phyloP scores from a whole-genome alignment of 2,888 invertebrate genomes.

The Lasioglossum lativentre region DNA sequence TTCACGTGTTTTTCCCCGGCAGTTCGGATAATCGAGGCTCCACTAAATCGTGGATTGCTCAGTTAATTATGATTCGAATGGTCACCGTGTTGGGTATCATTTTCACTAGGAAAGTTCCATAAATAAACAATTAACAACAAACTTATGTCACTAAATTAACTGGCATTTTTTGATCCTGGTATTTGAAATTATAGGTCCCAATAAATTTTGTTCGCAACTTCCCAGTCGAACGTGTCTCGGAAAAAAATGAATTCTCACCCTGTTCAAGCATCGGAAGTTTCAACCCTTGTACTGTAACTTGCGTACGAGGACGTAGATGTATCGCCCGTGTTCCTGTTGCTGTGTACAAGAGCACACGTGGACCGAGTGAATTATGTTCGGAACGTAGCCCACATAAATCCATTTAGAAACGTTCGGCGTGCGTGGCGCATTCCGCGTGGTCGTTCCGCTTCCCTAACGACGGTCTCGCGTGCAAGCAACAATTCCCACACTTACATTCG shows the following conservation, averaged over 20 bases:
- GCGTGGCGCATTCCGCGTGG: conserved; percentile 18
- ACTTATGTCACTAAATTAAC: no score
- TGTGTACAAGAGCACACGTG: conserved; percentile 24
- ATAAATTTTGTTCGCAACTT: neutral
- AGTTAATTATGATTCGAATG: no score
- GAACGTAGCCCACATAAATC: conserved; percentile 72
- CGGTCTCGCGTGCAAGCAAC: neutral
- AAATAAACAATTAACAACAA: no score
- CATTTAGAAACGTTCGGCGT: conserved; percentile 71
- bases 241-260: neutral
- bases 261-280: neutral
- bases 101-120: no score
- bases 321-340: neutral
- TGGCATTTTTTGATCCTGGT: no score
- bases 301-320: neutral
- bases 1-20: no score
- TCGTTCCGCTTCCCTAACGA: conserved; percentile 31
- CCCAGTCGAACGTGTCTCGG: neutral
- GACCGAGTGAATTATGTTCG: conserved; percentile 71
- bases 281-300: neutral
- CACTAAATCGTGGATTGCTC: no score
- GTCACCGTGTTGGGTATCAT: no score
- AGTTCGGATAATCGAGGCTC: no score
- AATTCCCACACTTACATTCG: neutral
- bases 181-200: neutral